These are phyloP conservation scores for Scomber japonicus DNA, from an alignment of 2,113 vertebrate genomes.

Conservation along the genomic window DNA sequence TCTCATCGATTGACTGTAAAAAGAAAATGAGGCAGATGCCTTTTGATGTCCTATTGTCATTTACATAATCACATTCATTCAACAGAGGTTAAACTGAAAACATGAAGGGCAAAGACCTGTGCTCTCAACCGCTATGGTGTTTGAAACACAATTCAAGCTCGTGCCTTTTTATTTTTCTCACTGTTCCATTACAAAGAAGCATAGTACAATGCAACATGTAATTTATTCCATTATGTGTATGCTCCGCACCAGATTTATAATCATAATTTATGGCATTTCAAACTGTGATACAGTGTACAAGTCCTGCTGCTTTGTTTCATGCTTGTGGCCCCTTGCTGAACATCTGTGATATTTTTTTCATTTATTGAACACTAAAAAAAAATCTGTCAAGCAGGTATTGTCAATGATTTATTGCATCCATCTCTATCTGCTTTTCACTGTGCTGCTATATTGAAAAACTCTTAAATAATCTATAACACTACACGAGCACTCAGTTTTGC, in stretches of 20 bases:
- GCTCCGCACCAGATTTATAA: background rate
- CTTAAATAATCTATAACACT: too few relatives aligned
- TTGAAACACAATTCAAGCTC: background rate
- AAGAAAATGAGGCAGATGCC: constrained; percentile 41
- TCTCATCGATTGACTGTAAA: constrained; percentile 35
- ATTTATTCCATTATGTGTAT: constrained; percentile 24
- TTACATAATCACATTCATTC: constrained; percentile 55
- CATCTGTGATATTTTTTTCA: constrained; percentile 9
- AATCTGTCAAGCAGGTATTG: background rate
- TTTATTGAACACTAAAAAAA: background rate
- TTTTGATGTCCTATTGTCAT: constrained; percentile 47
- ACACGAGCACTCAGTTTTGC: too few relatives aligned
- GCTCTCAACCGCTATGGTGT: constrained; percentile 11
- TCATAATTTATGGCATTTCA: constrained; percentile 15
- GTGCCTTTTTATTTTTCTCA: background rate
- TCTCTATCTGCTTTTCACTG: background rate
- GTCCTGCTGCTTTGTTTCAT: constrained; percentile 5
- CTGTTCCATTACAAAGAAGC: constrained; percentile 1
- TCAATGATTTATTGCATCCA: constrained; percentile 4
- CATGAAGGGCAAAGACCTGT: constrained; percentile 26
- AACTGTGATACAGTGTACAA: background rate
- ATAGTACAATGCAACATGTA: background rate
- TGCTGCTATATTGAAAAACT: too few relatives aligned
- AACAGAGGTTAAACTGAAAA: constrained; percentile 40
- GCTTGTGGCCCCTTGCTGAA: background rate